A percentile compares a stretch with the other conserved stretches of the same genome.
phyloP scores from a whole-genome alignment of 2,888 invertebrate species.

The Ochropacha duplaris region DNA sequence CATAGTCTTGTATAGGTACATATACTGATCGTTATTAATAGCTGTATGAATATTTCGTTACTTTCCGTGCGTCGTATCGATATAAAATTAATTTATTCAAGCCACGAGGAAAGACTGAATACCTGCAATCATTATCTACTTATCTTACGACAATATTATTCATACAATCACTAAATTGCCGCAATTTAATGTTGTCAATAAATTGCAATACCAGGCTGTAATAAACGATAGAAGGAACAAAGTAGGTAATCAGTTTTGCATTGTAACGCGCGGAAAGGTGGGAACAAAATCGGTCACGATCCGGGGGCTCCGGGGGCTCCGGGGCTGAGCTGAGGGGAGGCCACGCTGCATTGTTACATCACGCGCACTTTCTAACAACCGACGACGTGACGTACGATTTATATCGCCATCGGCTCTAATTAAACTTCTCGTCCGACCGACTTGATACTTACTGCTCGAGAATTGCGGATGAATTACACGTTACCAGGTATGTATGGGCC shows the following conservation, averaged over 20 bases:
- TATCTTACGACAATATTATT: neutral
- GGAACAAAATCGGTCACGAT: constrained; percentile 57
- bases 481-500: constrained; percentile 22
- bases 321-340: constrained; percentile 39
- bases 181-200: neutral
- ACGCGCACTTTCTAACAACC: constrained; percentile 69
- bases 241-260: constrained; percentile 40
- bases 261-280: constrained; percentile 40
- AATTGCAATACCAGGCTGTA: neutral
- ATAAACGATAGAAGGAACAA: constrained; percentile 13
- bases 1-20: too few species aligned
- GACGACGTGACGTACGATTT: constrained; percentile 63
- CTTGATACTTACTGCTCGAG: constrained; percentile 35
- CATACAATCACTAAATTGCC: constrained; percentile 8
- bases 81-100: neutral
- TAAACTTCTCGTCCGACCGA: constrained; percentile 55
- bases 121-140: neutral
- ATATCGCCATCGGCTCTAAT: constrained; percentile 67
- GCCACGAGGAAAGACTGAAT: constrained; percentile 4
- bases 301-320: constrained; percentile 49
- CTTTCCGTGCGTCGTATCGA: neutral
- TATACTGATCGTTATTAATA: neutral
- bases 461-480: constrained; percentile 55
- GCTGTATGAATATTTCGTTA: neutral
- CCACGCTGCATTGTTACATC: constrained; percentile 62